These are phyloP conservation scores for Danio albolineatus DNA, from an alignment of 2,797 vertebrate species.

Conservation along the genomic window DNA sequence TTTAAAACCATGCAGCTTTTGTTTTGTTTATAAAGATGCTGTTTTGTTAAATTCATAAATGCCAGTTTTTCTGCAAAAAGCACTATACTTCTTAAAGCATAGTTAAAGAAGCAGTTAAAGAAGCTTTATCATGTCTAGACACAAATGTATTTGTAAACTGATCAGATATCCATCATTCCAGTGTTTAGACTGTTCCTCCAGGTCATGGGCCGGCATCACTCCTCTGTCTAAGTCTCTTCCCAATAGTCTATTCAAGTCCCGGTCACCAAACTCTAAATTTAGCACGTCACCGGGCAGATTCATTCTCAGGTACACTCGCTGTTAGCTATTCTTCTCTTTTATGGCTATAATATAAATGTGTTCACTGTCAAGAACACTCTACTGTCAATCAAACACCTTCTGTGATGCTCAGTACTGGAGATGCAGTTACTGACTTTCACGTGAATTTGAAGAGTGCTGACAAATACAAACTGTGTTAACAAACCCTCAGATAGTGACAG, in stretches of 20 bases:
- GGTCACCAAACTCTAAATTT: slow-evolving; percentile 68
- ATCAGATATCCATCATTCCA: not conserved
- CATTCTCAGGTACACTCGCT: slow-evolving; percentile 1
- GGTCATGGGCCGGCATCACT: slow-evolving; percentile 17
- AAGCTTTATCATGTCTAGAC: not conserved
- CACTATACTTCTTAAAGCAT: not conserved
- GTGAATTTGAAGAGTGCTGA: not conserved
- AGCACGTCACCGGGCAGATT: slow-evolving; percentile 60
- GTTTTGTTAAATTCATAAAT: not conserved
- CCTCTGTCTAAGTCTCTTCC: slow-evolving; percentile 54
- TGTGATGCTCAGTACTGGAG: not conserved
- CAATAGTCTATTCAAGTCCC: slow-evolving; percentile 50
- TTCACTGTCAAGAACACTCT: not conserved
- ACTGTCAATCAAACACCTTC: not conserved
- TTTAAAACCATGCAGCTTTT: not conserved
- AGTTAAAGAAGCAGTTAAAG: not conserved
- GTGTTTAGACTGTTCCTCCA: not conserved
- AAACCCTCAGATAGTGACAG: not conserved
- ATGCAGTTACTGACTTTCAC: not conserved
- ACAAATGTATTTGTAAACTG: not conserved
- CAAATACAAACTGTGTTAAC: not conserved
- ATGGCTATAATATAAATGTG: not conserved
- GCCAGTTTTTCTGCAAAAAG: not conserved
- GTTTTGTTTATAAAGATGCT: not conserved
- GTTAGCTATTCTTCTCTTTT: slow-evolving; percentile 9